phyloP scores from a whole-genome alignment of 2,888 invertebrate species.

The Vannuccia rotundouncinata region DNA sequence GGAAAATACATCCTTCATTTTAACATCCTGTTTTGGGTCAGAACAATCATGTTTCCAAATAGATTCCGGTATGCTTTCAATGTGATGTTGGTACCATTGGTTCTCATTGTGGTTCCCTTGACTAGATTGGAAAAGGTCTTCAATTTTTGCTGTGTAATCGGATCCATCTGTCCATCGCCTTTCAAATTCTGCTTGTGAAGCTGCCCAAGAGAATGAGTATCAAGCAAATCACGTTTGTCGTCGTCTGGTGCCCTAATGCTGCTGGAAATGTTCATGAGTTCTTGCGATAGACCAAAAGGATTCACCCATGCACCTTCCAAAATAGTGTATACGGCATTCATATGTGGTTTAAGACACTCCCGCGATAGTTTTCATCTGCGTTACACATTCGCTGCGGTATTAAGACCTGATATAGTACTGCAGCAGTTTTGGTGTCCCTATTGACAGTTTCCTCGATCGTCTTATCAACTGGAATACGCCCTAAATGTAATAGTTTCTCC shows the following conservation, averaged over 20 bases:
- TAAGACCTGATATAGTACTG: slow-evolving; percentile 41
- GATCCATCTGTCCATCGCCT: neutral
- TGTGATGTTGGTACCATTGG: too few species aligned
- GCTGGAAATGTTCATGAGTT: too few species aligned
- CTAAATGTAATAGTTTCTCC: slow-evolving; percentile 41
- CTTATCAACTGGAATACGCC: slow-evolving; percentile 38
- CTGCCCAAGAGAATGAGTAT: slow-evolving; percentile 5
- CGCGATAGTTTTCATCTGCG: too few species aligned
- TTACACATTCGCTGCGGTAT: too few species aligned
- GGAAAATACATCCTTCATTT: slow-evolving; percentile 4
- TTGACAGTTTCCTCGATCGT: slow-evolving; percentile 39
- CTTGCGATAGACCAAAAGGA: too few species aligned
- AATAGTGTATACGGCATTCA: too few species aligned
- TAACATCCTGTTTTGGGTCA: neutral
- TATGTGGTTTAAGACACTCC: too few species aligned
- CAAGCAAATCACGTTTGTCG: slow-evolving; percentile 17
- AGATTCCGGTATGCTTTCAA: slow-evolving; percentile 13
- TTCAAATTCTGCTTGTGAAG: slow-evolving; percentile 13
- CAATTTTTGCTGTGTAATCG: neutral
- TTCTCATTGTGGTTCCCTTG: too few species aligned
- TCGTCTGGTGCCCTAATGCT: too few species aligned
- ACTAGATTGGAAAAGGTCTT: neutral
- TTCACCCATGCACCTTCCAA: too few species aligned
- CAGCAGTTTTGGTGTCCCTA: slow-evolving; percentile 42
- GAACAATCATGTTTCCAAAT: neutral